These are phyloP conservation scores for Nixonia krombeini DNA, from an alignment of 1,140 invertebrate species.

Conservation along the genomic window DNA sequence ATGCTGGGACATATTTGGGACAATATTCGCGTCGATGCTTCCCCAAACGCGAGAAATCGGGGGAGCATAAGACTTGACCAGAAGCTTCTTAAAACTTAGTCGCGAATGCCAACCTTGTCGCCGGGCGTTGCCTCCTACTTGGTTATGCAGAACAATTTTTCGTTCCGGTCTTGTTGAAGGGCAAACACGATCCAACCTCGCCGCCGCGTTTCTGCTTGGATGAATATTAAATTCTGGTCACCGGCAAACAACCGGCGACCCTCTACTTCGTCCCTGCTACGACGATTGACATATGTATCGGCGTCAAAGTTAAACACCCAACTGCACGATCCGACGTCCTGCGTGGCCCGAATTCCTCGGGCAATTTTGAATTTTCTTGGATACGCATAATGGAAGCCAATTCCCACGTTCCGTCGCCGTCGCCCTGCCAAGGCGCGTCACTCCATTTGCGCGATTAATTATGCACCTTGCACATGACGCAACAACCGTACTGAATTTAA, in stretches of 20 bases:
- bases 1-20: too few relatives aligned
- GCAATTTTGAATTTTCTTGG: conserved; percentile 46
- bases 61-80: conserved; percentile 27
- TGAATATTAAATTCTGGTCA: conserved; percentile 68
- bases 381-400: conserved; percentile 14
- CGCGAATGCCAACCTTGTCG: conserved; percentile 29
- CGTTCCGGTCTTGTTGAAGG: conserved; percentile 44
- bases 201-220: conserved; percentile 56
- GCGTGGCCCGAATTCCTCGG: conserved; percentile 56
- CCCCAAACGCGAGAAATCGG: conserved; percentile 24
- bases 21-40: conserved; percentile 17
- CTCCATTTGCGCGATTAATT: too few relatives aligned
- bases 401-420: conserved; percentile 15
- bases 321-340: conserved; percentile 52
- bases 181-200: conserved; percentile 48
- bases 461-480: too few relatives aligned
- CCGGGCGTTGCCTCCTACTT: conserved; percentile 40
- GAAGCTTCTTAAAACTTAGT: conserved; percentile 41
- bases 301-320: conserved; percentile 61
- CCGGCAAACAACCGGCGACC: conserved; percentile 55
- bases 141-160: conserved; percentile 53
- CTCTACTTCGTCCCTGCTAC: conserved; percentile 25
- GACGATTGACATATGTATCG: conserved; percentile 67
- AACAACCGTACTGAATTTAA: too few relatives aligned
- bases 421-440: too few relatives aligned